Evolutionary conservation across 2,113 vertebrate genomes (phyloP), one percentile per base, ranked within the genome.

Genomic region (Vulpes lagopus): DNA sequence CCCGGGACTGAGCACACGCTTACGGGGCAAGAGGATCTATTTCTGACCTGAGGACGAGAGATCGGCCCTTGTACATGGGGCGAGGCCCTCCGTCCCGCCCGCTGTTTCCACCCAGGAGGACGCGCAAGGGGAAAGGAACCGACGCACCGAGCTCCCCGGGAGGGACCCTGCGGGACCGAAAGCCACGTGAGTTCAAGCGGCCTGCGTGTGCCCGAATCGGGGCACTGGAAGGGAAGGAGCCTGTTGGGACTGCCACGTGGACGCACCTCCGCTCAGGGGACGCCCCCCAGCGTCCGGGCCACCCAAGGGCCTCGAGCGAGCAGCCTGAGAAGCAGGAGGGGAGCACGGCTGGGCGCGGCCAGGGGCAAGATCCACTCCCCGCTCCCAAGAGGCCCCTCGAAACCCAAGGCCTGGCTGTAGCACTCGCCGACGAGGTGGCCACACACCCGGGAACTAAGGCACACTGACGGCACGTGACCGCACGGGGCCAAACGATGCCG

Each of bases 241-340:
- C 49, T 0, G 23, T 9, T 6, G 67, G 71, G 49, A 25, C 3
- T 8, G 8, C 1, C 30, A 22, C 1, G 11, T 17, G 7, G 60
- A 30, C 6, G 0, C 0, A 12, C 22, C 19, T 3, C 5, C 8
- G 1, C 0, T 4, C 23, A 14, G 30, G 76, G 1, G 86, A 8
- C 51, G 27, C 23, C 51, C 22, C 6, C 22, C 38, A 32, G 25
- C 6, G 49, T 11, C 0, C 0, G 4, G 14, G 53, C 49, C 5
- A 0, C 1, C 73, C 20, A 5, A 23, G 0, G 3, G 43, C 16
- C 67, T 23, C 22, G 1, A 19, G n/a, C 17, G 1, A 19, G n/a
- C 17, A 1, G 15, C 27, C 6, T 23, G 53, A 73, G 23, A 59
- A 51, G 55, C 15, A 25, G 10, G 35, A 8, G 55, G 15, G 14